Evolutionary conservation across 2,113 vertebrate species (phyloP).

Genomic region (Stomatorhinus ivindoensis): DNA sequence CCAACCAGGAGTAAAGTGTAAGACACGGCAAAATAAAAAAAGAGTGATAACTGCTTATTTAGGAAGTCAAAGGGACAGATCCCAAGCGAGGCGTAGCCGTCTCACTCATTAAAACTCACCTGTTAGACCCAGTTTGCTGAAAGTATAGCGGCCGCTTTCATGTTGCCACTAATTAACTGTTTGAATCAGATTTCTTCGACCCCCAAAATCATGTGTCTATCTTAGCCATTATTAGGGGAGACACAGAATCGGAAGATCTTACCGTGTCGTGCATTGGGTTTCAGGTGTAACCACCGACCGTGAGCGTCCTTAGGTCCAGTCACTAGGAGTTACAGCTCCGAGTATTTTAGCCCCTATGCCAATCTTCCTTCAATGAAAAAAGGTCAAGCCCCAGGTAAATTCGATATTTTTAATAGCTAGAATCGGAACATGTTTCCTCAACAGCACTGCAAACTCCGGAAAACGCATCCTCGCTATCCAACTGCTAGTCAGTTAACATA

Average conservation of each 20-base stretch:
- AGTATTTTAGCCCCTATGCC: too few species aligned
- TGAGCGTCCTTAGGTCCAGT: too few species aligned
- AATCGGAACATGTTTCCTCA: too few species aligned
- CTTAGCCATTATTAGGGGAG: not conserved
- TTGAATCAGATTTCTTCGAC: not conserved
- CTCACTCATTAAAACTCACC: not conserved
- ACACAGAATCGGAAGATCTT: not conserved
- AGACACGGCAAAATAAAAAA: not conserved
- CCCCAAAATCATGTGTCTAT: not conserved
- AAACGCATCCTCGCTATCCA: not conserved
- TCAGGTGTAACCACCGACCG: not conserved
- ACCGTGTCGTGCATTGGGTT: not conserved
- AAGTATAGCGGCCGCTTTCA: not conserved
- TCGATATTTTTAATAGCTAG: too few species aligned
- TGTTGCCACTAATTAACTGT: not conserved
- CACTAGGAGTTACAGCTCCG: too few species aligned
- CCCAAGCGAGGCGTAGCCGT: not conserved
- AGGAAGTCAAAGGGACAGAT: not conserved
- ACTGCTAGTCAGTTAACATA: constrained; percentile 10
- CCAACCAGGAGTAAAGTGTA: not conserved
- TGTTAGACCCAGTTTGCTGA: not conserved
- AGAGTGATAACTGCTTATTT: not conserved
- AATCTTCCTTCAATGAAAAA: too few species aligned
- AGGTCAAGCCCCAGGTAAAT: too few species aligned
- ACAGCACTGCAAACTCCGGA: not conserved